A percentile compares a stretch with the other conserved stretches of the same genome.
phyloP scores from a whole-genome alignment of 2,888 invertebrate species.

The Adineta ricciae region DNA sequence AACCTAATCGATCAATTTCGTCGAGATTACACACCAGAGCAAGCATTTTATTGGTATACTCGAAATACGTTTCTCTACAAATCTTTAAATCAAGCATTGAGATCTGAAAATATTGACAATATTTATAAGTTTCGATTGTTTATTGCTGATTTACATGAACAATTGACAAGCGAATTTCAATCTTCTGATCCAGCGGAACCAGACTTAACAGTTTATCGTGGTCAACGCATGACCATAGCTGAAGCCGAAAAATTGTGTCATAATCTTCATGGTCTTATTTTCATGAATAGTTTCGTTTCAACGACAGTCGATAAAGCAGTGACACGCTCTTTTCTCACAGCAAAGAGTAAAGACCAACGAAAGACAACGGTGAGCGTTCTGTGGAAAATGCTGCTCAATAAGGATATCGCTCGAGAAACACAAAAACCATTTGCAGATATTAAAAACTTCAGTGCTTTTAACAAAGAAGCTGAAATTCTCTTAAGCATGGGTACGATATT shows the following conservation, averaged over 20 bases:
- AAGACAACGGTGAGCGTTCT: background rate
- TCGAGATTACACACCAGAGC: background rate
- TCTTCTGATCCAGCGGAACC: background rate
- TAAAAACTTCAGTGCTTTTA: background rate
- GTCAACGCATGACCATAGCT: background rate
- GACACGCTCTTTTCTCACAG: background rate
- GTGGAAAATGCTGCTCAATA: background rate
- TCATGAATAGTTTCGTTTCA: background rate
- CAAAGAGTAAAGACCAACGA: background rate
- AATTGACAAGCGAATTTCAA: background rate
- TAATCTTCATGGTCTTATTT: background rate
- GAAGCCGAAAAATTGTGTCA: background rate
- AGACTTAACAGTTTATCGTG: background rate
- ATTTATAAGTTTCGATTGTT: background rate
- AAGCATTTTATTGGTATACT: background rate
- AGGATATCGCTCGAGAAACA: background rate
- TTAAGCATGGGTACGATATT: background rate
- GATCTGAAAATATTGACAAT: background rate
- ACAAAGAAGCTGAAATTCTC: background rate
- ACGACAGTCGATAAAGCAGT: background rate
- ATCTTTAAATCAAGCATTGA: background rate
- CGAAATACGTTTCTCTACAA: background rate
- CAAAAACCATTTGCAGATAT: background rate
- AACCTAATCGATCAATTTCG: background rate
- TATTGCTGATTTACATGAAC: background rate